A percentile compares a stretch with the other conserved stretches of the same genome.
phyloP scores from a whole-genome alignment of 2,888 invertebrate species.

The Agrochola macilenta region DNA sequence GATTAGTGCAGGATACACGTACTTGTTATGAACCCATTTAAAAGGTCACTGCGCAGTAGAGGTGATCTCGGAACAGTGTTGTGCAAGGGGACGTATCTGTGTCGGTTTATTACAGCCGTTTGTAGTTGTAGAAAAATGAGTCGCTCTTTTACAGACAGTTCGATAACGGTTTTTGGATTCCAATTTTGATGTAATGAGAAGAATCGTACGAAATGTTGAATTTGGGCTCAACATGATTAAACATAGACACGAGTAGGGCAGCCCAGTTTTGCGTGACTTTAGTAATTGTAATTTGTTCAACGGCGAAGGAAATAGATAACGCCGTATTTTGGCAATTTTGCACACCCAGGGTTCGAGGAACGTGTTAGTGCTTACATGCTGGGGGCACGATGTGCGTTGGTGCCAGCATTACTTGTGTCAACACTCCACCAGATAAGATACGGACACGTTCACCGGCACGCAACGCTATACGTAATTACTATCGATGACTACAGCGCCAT shows the following conservation, averaged over 20 bases:
- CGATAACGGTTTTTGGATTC: background rate
- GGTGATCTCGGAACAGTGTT: conserved; percentile 25
- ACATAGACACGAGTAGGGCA: background rate
- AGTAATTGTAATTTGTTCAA: conserved; percentile 8
- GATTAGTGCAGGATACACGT: conserved; percentile 21
- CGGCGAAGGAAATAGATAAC: conserved; percentile 18
- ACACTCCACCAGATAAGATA: conserved; percentile 51
- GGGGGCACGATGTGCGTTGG: background rate
- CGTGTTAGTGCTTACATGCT: background rate
- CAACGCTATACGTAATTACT: conserved; percentile 2
- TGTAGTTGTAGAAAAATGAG: background rate
- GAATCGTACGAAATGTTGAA: background rate
- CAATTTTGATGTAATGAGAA: background rate
- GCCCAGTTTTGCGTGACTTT: background rate
- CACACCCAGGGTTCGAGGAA: background rate
- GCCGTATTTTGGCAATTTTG: conserved; percentile 10
- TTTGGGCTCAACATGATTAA: background rate
- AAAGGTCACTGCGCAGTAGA: conserved; percentile 35
- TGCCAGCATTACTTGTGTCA: conserved; percentile 31
- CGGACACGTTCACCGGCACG: conserved; percentile 10
- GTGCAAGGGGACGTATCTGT: background rate
- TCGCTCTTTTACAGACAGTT: background rate
- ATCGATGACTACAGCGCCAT: conserved; percentile 25
- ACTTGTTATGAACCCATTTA: conserved; percentile 26
- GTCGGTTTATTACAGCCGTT: background rate